These are phyloP conservation scores for Eretmocerus hayati DNA, from an alignment of 2,888 invertebrate genomes.

Conservation along the genomic window DNA sequence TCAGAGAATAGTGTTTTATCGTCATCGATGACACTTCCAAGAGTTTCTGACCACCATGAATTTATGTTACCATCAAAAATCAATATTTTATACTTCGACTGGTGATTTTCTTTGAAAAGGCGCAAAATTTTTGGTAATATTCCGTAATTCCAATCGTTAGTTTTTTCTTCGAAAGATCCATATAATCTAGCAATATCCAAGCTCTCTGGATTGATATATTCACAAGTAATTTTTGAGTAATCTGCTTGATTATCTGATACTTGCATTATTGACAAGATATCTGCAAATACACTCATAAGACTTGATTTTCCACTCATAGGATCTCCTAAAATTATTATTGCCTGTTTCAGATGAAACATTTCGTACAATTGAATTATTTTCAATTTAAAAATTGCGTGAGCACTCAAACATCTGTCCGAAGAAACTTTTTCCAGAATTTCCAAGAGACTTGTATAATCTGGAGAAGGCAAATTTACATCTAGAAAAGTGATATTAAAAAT, in stretches of 20 bases:
- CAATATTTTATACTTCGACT: constrained; percentile 52
- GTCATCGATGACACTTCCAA: constrained; percentile 55
- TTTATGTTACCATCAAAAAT: constrained; percentile 59
- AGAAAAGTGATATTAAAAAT: constrained; percentile 56
- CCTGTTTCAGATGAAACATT: constrained; percentile 52
- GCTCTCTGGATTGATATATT: constrained; percentile 54
- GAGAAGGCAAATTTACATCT: constrained; percentile 42
- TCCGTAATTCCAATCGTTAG: constrained; percentile 52
- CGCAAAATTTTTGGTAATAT: constrained; percentile 48
- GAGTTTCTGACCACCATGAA: constrained; percentile 55
- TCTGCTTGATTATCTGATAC: constrained; percentile 28
- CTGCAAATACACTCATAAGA: constrained; percentile 47
- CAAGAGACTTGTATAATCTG: constrained; percentile 49
- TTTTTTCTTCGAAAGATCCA: constrained; percentile 52
- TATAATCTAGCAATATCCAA: constrained; percentile 53
- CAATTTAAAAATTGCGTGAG: constrained; percentile 47
- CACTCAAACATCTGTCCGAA: constrained; percentile 44
- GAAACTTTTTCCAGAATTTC: constrained; percentile 45
- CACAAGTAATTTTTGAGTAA: constrained; percentile 38
- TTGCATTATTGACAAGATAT: constrained; percentile 45
- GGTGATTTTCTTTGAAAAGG: constrained; percentile 45
- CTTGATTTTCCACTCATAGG: constrained; percentile 52
- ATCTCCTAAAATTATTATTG: constrained; percentile 53
- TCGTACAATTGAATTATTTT: constrained; percentile 57
- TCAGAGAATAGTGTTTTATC: constrained; percentile 52